Evolutionary conservation across 2,888 invertebrate species (phyloP), one percentile per base, ranked within the genome.

Genomic region (Ophraella communa): DNA sequence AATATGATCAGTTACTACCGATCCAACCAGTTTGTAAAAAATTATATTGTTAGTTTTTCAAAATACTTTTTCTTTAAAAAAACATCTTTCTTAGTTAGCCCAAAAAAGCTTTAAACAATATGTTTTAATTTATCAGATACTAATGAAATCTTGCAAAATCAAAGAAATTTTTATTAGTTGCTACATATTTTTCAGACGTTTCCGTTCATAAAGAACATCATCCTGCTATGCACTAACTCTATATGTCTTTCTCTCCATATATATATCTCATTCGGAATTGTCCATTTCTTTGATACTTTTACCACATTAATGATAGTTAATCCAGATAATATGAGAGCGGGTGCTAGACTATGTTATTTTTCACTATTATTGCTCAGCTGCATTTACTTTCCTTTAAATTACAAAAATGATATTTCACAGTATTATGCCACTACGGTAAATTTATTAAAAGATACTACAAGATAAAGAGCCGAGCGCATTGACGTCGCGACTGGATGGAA

Each of bases 381-480:
- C 66, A 61, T 69, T 69, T 64, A 60, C 64, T 62, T 66, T 68
- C 67, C 57, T 64, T 63, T 67, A 62, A 70, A 70, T 70, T 66
- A 61, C 70, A 64, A 65, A 66, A 62, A 70, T 65, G 56, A 70
- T 70, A 68, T 68, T 70, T 70, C 54, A 70, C 49, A 27, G 70
- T 59, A 68, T 70, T 70, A 70, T 64, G 55, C 60, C 62, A 53
- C 57, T 59, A 18, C 53, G 64, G 45, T 61, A 66, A 67, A 70
- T 67, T 70, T 70, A 70, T 69, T 69, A 67, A 54, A 53, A 56
- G 60, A 35, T 47, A 59, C 57, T 51, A 17, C 64, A 67, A 67
- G 64, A 66, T 66, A 51, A 44, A 67, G 62, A 64, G 60, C 62
- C 55, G 45, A 56, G 62, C 33, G 10, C 60, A 60, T 42, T n/a